A percentile compares a stretch with the other conserved stretches of the same genome.
These are phyloP conservation scores for Teinopalpus imperialis DNA, from an alignment of 2,888 invertebrate species.

Conservation along the genomic window DNA sequence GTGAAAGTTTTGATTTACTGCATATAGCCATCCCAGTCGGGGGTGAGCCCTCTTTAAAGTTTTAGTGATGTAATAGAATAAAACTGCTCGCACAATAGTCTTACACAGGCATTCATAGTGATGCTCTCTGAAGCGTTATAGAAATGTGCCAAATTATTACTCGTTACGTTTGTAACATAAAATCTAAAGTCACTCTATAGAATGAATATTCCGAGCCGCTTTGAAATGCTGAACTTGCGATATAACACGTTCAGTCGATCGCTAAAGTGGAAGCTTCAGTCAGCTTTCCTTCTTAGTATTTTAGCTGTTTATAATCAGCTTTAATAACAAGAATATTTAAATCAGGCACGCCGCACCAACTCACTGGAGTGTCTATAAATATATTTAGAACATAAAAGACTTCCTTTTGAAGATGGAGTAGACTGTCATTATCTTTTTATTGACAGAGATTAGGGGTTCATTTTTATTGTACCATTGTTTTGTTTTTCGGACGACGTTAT, in stretches of 20 bases:
- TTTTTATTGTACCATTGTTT: conserved; percentile 33
- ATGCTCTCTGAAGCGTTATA: conserved; percentile 45
- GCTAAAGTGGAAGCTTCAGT: conserved; percentile 27
- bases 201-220: conserved; percentile 63
- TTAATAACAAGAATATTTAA: conserved; percentile 11
- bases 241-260: conserved; percentile 23
- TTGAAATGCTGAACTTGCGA: conserved; percentile 34
- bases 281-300: conserved; percentile 27
- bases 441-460: conserved; percentile 33
- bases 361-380: conserved; percentile 25
- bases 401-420: conserved; percentile 24
- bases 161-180: conserved; percentile 50
- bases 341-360: conserved; percentile 1
- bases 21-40: conserved; percentile 73
- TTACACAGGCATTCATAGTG: conserved; percentile 60
- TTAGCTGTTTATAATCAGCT: conserved; percentile 18
- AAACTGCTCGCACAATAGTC: conserved; percentile 73
- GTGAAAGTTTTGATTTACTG: conserved; percentile 80
- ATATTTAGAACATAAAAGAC: conserved; percentile 25
- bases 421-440: conserved; percentile 36
- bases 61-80: conserved; percentile 77
- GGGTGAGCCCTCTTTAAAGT: conserved; percentile 72
- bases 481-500: conserved; percentile 26
- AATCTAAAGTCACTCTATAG: conserved; percentile 58
- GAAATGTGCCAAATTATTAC: conserved; percentile 60